A percentile compares a stretch with the other conserved stretches of the same genome.
Conservation (phyloP, 2,797 vertebrate species). For the Chromis chromis region DNA sequence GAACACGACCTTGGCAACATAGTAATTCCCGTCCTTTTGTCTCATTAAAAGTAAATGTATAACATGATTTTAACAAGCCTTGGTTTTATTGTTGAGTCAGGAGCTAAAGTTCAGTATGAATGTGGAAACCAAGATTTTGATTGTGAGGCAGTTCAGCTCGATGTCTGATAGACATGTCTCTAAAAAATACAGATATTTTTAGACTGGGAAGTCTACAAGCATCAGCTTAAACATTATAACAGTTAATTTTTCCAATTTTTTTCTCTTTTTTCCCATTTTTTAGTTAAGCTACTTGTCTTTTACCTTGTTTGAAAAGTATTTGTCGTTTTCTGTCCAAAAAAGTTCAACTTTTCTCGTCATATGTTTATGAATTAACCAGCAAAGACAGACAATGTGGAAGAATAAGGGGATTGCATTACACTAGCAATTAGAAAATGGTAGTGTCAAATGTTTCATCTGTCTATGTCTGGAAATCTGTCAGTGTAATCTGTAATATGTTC, state of each 20-base stretch:
- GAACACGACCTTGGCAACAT: conserved; percentile 66
- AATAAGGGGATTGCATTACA: background rate
- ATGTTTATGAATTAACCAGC: too few species aligned
- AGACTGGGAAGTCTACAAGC: background rate
- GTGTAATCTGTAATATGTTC: background rate
- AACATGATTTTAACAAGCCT: conserved; percentile 75
- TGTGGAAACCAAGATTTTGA: conserved; percentile 24
- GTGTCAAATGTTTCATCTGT: background rate
- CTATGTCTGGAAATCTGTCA: background rate
- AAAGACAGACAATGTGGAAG: background rate
- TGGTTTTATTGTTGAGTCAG: conserved; percentile 57
- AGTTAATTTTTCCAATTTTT: background rate
- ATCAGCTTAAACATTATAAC: background rate
- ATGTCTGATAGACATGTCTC: background rate
- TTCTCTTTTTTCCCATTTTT: background rate
- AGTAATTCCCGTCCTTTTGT: conserved; percentile 21
- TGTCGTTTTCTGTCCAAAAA: background rate
- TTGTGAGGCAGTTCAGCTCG: background rate
- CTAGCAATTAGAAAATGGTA: background rate
- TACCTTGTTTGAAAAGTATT: background rate
- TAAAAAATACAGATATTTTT: background rate
- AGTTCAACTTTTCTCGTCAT: background rate
- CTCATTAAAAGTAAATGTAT: conserved; percentile 79
- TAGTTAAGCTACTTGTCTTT: background rate
- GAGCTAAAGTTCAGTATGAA: conserved; percentile 69